Evolutionary conservation across 2,113 vertebrate genomes (phyloP).

Genomic region (Nettapus auritus): DNA sequence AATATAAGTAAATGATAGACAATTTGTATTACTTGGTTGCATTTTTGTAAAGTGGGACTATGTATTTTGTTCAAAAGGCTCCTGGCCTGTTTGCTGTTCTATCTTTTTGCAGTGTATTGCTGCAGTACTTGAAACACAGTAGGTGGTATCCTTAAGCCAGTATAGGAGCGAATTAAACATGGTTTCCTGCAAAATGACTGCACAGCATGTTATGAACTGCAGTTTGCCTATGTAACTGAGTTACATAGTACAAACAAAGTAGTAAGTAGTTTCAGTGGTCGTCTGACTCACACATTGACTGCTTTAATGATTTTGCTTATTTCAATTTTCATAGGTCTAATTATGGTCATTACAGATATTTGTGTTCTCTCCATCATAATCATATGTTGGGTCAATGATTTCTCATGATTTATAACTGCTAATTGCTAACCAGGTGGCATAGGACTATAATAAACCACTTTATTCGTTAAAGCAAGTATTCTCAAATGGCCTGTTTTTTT

Average conservation of each 20-base stretch:
- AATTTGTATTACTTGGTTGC: neutral
- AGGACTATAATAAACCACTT: neutral
- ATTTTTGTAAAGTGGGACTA: neutral
- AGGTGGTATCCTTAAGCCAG: neutral
- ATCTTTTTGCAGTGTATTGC: neutral
- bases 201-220: neutral
- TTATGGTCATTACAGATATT: neutral
- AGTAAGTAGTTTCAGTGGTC: neutral
- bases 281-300: neutral
- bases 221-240: neutral
- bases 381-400: neutral
- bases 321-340: slow-evolving; percentile 10
- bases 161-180: neutral
- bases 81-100: neutral
- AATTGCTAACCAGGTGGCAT: neutral
- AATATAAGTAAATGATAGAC: neutral
- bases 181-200: neutral
- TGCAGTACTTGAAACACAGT: neutral
- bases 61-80: neutral
- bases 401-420: neutral
- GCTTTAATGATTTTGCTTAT: neutral
- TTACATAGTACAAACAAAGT: neutral
- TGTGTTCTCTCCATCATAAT: neutral
- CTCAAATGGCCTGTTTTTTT: neutral
- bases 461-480: neutral